Evolutionary conservation across 2,797 vertebrate genomes (phyloP), one percentile per base, ranked within the genome.

Genomic region (Rhinogobio ventralis): DNA sequence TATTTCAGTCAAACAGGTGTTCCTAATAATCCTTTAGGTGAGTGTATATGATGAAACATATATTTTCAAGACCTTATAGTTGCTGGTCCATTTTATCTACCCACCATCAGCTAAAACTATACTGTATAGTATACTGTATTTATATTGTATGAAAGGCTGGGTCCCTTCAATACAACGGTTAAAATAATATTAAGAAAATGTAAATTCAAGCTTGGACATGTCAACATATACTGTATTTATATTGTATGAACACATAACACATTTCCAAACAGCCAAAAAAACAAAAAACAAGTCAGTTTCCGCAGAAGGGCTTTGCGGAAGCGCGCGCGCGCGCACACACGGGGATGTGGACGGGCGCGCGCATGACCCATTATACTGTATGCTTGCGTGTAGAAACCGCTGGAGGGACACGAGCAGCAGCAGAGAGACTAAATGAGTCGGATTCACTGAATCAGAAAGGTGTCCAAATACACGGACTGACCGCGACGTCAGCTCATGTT

Each of bases 151-250:
- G 8, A 9, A 42, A 42, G 2, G 1, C 1, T 7, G 0, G 25
- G 6, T 30, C 60, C 14, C 25, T 28, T 64, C 13, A 7, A 28
- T 62, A 17, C 25, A 64, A 17, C 6, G 7, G 25, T 30, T 64
- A 28, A 28, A 62, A 28, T 28, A 51, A 6, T 19, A 51, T 7
- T 51, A 5, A 28, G 25, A 28, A 62, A 28, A 15, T 62, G 25
- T 7, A 7, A 1, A 28, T 28, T 64, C 14, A 28, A 64, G 25
- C 2, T 2, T 30, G 11, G n/a, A 28, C 0, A 62, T 15, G 60
- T 7, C 60, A 64, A 64, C 60, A 64, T 64, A 7, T 57, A 64
- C 2, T 96, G 67, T 88, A 96, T 86, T 85, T 94, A 69, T 95
- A 93, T 93, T 95, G 93, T 33, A 62, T 62, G 89, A 45, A 53